Evolutionary conservation across 2,888 invertebrate species (phyloP).

Genomic region (Exephanes ischioxanthus): DNA sequence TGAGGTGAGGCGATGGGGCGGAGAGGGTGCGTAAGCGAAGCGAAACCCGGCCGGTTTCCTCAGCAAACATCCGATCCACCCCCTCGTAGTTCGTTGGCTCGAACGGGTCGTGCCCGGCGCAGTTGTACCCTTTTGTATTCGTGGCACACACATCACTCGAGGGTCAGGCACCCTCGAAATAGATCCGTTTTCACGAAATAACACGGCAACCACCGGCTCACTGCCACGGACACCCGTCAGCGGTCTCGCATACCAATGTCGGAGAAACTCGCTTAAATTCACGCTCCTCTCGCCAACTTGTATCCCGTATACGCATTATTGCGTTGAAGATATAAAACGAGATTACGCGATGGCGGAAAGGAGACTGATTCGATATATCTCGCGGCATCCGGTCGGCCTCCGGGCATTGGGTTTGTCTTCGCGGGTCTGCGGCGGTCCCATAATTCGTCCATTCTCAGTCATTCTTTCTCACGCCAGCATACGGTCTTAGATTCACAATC

Average conservation of each 20-base stretch:
- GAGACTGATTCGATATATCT: constrained; percentile 41
- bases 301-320: constrained; percentile 28
- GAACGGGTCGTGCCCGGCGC: constrained; percentile 41
- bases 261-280: constrained; percentile 28
- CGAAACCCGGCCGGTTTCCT: constrained; percentile 66
- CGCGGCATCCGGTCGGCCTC: background rate
- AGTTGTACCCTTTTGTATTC: constrained; percentile 79
- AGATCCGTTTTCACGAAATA: constrained; percentile 84
- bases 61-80: constrained; percentile 73
- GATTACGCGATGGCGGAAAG: constrained; percentile 60
- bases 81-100: constrained; percentile 64
- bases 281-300: constrained; percentile 37
- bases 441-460: too few relatives aligned
- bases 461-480: too few relatives aligned
- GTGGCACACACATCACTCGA: constrained; percentile 83
- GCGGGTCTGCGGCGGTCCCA: too few relatives aligned
- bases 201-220: constrained; percentile 74
- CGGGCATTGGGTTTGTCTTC: constrained; percentile 20
- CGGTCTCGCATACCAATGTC: constrained; percentile 80
- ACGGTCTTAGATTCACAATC: too few relatives aligned
- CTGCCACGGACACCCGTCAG: constrained; percentile 81
- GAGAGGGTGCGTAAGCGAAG: constrained; percentile 64
- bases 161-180: constrained; percentile 83
- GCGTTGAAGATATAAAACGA: constrained; percentile 49
- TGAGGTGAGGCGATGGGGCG: constrained; percentile 53